Base-by-base conservation (phyloP, 2,113 vertebrate genomes). In the Parotia lawesii region DNA sequence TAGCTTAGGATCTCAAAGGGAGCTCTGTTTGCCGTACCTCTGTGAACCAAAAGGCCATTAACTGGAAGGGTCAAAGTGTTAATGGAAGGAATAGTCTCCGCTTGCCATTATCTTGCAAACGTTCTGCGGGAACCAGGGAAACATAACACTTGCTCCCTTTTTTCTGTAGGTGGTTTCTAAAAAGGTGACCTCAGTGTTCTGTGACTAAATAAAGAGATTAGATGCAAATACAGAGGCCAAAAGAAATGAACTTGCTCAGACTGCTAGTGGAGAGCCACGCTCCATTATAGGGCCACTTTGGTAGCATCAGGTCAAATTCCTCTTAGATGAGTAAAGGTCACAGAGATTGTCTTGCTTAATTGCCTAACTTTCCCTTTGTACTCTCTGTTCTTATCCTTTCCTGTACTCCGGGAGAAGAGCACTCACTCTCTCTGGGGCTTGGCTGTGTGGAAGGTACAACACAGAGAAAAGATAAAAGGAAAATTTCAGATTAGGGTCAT, bases 21-120 rank as follows among this genome's bases (percentile, higher is more conserved):
- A 71, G 66, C 93, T 90, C 57, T 96, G 91, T 93, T 97, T 97
- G 95, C 97, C 93, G 54, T 20, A 93, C 89, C 78, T 89, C 61
- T 95, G 54, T 91, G 90, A 95, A 95, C 89, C 95, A 77, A 92
- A 94, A 97, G 95, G 71, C 96, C 97, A 97, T 98, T 98, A 98
- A 93, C 91, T 97, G 93, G 58, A 75, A 92, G 82, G 97, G 97
- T 98, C 97, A 97, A 80, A 81, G 94, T 97, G 97, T 98, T 98
- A 98, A 98, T 98, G 97, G 97, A 97, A 96, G 96, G 95, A 97
- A 93, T 78, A 91, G 89, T 93, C 82, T 97, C 31, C 0, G 3
- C 94, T 95, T 96, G 81, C 95, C 91, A 94, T 97, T 97, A 97
- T 97, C 96, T 97, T 81, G 44, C 37, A 83, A 42, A 33, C 0